Conservation (phyloP, 1,140 invertebrate genomes). For the Bombus waltoni region DNA sequence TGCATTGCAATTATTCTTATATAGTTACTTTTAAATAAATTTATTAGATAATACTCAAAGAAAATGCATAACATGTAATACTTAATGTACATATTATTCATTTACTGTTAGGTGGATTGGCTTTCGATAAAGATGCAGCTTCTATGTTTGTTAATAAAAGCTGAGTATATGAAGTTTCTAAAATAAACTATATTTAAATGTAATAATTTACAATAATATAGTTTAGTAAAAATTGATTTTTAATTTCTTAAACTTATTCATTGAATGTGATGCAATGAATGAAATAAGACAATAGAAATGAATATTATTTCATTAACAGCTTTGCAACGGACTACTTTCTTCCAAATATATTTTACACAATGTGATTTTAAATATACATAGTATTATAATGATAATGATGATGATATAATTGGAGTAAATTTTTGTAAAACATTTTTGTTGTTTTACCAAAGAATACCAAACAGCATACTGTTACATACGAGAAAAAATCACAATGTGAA, state of each 20-base stretch:
- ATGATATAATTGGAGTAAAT: slow-evolving; percentile 41
- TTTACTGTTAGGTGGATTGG: slow-evolving; percentile 53
- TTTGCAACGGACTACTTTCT: slow-evolving; percentile 26
- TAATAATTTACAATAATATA: slow-evolving; percentile 40
- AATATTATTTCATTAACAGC: slow-evolving; percentile 34
- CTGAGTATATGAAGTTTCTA: slow-evolving; percentile 27
- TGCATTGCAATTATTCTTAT: slow-evolving; percentile 47
- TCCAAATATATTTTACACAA: slow-evolving; percentile 30
- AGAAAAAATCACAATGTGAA: slow-evolving; percentile 22
- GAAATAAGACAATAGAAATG: slow-evolving; percentile 44
- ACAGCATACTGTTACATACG: slow-evolving; percentile 33
- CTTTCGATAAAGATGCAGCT: slow-evolving; percentile 37
- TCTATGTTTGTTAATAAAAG: slow-evolving; percentile 46
- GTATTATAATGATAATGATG: slow-evolving; percentile 34
- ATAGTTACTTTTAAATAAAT: slow-evolving; percentile 55
- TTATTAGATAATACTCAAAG: slow-evolving; percentile 53
- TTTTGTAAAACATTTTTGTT: slow-evolving; percentile 48
- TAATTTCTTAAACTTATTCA: slow-evolving; percentile 21
- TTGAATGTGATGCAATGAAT: slow-evolving; percentile 29
- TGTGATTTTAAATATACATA: slow-evolving; percentile 42
- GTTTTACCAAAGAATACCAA: slow-evolving; percentile 59
- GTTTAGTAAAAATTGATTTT: slow-evolving; percentile 32
- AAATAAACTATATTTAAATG: slow-evolving; percentile 42
- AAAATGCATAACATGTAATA: slow-evolving; percentile 44
- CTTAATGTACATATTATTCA: slow-evolving; percentile 45